Base-by-base conservation (phyloP, 2,797 vertebrate genomes). In the Pseudochirops corinnae region DNA sequence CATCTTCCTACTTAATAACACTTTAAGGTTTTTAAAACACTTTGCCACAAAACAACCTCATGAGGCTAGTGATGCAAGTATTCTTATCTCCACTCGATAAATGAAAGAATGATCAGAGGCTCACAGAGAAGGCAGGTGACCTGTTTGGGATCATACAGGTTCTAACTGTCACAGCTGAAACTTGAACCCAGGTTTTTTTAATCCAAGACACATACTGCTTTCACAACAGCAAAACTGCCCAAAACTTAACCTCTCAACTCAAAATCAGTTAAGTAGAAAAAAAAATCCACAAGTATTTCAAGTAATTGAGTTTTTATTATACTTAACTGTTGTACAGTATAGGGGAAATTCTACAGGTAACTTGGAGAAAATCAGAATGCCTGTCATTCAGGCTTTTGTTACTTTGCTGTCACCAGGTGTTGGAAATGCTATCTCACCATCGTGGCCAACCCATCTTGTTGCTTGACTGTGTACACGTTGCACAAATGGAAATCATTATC, bases 341-440 rank as follows among this genome's bases (percentile, higher is more conserved):
- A 56, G 92, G 87, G 92, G 93, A 91, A 90, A 74, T 31, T 94
- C 7, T 91, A 67, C 91, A 92, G 56, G 92, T 91, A 90, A 58
- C 58, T 31, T 94, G 29, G 90, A 93, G 92, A 56, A 95, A 92
- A 50, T 95, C 91, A 67, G 62, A 67, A 1, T 55, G 33, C 62
- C 46, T 55, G 3, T 53, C 55, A 46, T 33, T 96, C 57, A 46
- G 62, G 60, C 33, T 52, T 91, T 28, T 82, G n/a, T 82, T 6
- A 46, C 18, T 46, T 46, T 82, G 18, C 67, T 46, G n/a, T 82
- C n/a, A 82, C n/a, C 24, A 9, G n/a, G n/a, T 82, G 39, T n/a
- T 82, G n/a, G n/a, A 82, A 82, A 82, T 39, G n/a, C 18, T 82
- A 2, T 52, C 67, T 39, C 67, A 21, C 18, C 16, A 21, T 46